Conservation (phyloP, 2,888 invertebrate genomes). For the Agrotis clavis region DNA sequence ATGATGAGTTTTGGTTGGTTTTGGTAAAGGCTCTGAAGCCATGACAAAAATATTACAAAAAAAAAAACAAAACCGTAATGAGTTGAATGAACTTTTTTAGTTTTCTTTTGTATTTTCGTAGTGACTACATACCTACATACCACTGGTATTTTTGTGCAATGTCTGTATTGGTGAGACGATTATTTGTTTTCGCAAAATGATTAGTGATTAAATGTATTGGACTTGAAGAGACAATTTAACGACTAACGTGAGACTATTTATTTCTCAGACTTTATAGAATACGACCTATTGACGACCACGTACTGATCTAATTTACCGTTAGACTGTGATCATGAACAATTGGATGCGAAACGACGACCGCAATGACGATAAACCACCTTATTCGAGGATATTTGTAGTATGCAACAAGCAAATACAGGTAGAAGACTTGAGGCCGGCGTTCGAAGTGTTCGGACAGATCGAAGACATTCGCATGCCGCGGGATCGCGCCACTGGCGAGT, state of each 20-base stretch:
- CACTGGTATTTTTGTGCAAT: conserved; percentile 56
- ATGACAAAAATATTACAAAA: no score
- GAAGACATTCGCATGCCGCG: conserved; percentile 97
- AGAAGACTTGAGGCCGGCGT: conserved; percentile 94
- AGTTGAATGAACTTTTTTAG: conserved; percentile 64
- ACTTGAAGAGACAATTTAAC: conserved; percentile 55
- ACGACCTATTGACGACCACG: conserved; percentile 64
- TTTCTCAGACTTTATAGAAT: conserved; percentile 58
- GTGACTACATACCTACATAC: no score
- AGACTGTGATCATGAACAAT: conserved; percentile 63
- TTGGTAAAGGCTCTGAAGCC: no score
- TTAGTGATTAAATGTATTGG: conserved; percentile 45
- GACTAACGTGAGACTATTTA: conserved; percentile 60
- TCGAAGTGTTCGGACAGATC: conserved; percentile 95
- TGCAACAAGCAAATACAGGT: conserved; percentile 94
- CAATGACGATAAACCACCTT: conserved; percentile 93
- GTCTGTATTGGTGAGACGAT: conserved; percentile 35
- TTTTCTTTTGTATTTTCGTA: conserved; percentile 60
- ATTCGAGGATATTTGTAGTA: conserved; percentile 97
- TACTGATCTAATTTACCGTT: conserved; percentile 64
- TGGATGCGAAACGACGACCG: conserved; percentile 76
- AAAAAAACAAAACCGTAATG: conserved; percentile 24
- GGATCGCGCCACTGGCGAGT: conserved; percentile 95
- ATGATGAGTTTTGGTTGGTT: no score
- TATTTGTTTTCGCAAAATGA: conserved; percentile 36